Evolutionary conservation across 2,888 invertebrate species (phyloP), one percentile per base, ranked within the genome.

Genomic region (Dioctria rufipes): DNA sequence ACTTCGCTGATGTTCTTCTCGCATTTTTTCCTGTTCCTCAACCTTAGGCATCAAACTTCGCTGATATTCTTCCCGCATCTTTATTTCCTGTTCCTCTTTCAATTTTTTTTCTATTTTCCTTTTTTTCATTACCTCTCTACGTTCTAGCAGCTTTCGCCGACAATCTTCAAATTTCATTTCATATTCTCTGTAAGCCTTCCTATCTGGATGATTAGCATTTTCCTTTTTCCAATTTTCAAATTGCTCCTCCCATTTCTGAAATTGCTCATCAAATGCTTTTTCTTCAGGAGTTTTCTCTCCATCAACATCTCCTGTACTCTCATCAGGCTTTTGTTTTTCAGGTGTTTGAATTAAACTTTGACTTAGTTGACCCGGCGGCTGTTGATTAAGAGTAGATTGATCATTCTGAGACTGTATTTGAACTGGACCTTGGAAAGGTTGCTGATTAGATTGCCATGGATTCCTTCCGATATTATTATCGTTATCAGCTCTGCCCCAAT

Each of bases 161-260:
- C 95, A 96, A 54, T 94, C 92, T 86, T 95, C 95, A 93, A 97
- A 97, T 88, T 96, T 96, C 77, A 94, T 92, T 88, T 97, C 96
- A 88, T 97, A 97, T 85, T 95, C 94, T 84, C 91, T 91, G 86
- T 96, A 96, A 84, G 95, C 95, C 88, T 93, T 93, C 88, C 94
- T 95, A 87, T 97, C 96, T 0, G 97, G 97, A 90, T 97, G 97
- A 88, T 96, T 95, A 51, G 93, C 94, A 90, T 98, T 98, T 86
- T 96, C 95, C 83, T 93, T 92, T 87, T 95, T 95, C 98, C 98
- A 98, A 85, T 94, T 94, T 85, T 95, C 93, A 88, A 97, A 97
- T 87, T 97, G 95, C 84, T 95, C 92, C 89, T 97, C 96, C 97
- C 97, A 98, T 86, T 95, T 94, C 85, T 93, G 92, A 87, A 97